Evolutionary conservation across 2,888 invertebrate genomes (phyloP).

Genomic region (Cephus sareptanus): DNA sequence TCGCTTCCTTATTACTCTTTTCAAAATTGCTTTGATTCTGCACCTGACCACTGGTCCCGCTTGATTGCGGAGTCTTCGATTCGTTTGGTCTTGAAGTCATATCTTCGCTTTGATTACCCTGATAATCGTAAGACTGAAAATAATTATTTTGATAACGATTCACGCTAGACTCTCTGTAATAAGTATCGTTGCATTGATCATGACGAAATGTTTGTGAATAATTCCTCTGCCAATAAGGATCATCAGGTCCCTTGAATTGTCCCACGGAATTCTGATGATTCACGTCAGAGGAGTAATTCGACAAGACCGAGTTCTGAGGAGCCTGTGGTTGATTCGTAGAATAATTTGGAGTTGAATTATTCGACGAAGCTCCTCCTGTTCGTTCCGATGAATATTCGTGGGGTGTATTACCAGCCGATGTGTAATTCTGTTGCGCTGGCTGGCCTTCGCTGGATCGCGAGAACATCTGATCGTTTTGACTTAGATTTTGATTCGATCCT

Average conservation of each 20-base stretch:
- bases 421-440: constrained; percentile 37
- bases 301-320: constrained; percentile 33
- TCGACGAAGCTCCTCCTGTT: constrained; percentile 36
- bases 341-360: constrained; percentile 42
- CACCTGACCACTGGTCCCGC: constrained; percentile 21
- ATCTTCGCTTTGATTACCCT: constrained; percentile 42
- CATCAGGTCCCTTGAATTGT: constrained; percentile 51
- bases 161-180: constrained; percentile 49
- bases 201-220: constrained; percentile 60
- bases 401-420: constrained; percentile 30
- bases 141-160: constrained; percentile 68
- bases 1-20: constrained; percentile 45
- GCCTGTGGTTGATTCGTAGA: constrained; percentile 34
- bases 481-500: constrained; percentile 22
- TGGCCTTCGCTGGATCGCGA: constrained; percentile 39
- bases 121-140: constrained; percentile 53
- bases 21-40: constrained; percentile 34
- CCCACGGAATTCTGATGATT: constrained; percentile 38
- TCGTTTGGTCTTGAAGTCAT: constrained; percentile 42
- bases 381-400: constrained; percentile 48
- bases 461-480: constrained; percentile 46
- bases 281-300: constrained; percentile 40
- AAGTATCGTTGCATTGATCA: constrained; percentile 54
- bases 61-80: constrained; percentile 27
- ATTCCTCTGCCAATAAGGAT: constrained; percentile 63